Base-by-base conservation (phyloP, 2,888 invertebrate genomes). In the Cyclophora albipunctata region DNA sequence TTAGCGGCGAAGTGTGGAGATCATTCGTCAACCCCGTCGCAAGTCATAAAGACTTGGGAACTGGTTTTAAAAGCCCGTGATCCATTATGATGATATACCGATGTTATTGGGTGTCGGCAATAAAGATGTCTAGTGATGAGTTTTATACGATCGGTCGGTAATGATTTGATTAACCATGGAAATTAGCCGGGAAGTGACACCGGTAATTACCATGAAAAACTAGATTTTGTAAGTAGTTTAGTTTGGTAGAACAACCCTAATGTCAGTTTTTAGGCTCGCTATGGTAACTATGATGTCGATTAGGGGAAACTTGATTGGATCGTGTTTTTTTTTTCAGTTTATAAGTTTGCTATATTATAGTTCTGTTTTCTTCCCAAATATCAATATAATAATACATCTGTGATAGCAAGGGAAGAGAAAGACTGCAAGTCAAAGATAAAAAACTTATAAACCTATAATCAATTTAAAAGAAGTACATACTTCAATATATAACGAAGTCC, bases 1-100 rank as follows among this genome's bases (percentile, higher is more conserved):
- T 50, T 48, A 51, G 43, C 48, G 44, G 20, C n/a, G n/a, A n/a
- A 20, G 34, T 55, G 47, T 45, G 48, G 54, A 42, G 53, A 52
- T 57, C 58, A 58, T 54, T 54, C 57, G 51, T 58, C 58, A 57
- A 57, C 56, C 58, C 54, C 66, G 64, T 68, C 68, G 70, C 69
- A 69, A 62, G 68, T 67, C 66, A 73, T 67, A 68, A 20, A 20
- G 67, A 71, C 69, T n/a, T 63, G 58, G 64, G 63, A 74, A 70
- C 74, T 66, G 56, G 69, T 71, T 72, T 53, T 45, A 20, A 20
- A 20, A 20, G 20, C 20, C 20, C 44, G 52, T 49, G 53, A 54
- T 51, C 53, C 55, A 58, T 60, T 58, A 57, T 54, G 45, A 55
- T 54, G 55, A 57, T 20, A 58, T 57, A 57, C 58, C 55, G 54